Evolutionary conservation across 2,113 vertebrate species (phyloP), one percentile per base, ranked within the genome.

Genomic region (Gallinago jamesoni): DNA sequence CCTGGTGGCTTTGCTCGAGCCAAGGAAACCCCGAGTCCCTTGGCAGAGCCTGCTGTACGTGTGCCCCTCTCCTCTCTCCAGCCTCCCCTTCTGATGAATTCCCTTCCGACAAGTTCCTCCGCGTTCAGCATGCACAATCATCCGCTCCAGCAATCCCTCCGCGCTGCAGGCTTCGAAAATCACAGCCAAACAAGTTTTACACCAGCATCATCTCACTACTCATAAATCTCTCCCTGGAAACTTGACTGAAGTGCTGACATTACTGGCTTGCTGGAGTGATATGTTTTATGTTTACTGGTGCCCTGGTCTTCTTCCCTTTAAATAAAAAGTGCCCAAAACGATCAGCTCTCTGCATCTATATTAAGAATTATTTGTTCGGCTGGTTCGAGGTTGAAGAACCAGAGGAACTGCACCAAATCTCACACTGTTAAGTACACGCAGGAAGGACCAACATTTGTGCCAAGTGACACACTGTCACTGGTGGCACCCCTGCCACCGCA

Each of bases 161-260:
- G 3, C 8, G 37, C 67, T 85, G 25, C 80, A 48, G 76, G 91
- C 48, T 94, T 84, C 3, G 12, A 79, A 93, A 94, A 89, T 45
- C 90, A 55, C 85, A 88, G 94, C 43, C 91, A 86, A 90, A 73
- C 83, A 74, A 50, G 66, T 72, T 81, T 53, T 70, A 47, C 25
- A 92, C 82, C 75, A 57, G 76, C 63, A 63, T 63, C 88, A 84
- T 78, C 94, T 87, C 86, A 47, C 86, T 25, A 77, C 78, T 56
- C 92, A 91, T 95, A 95, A 96, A 96, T 95, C 93, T 95, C 87
- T 50, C 80, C 53, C 68, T 70, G 86, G 69, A 89, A 93, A 70
- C 63, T 43, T 83, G 74, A 70, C 81, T 95, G 83, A 95, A 94
- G 72, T 83, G 89, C 93, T 97, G 94, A 93, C 14, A 7, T 80